Percentiles rank a stretch among this genome's conserved stretches.
Conservation (phyloP, 35 echinoderm and acorn worm genomes). For the Heliocidaris tuberculata region DNA sequence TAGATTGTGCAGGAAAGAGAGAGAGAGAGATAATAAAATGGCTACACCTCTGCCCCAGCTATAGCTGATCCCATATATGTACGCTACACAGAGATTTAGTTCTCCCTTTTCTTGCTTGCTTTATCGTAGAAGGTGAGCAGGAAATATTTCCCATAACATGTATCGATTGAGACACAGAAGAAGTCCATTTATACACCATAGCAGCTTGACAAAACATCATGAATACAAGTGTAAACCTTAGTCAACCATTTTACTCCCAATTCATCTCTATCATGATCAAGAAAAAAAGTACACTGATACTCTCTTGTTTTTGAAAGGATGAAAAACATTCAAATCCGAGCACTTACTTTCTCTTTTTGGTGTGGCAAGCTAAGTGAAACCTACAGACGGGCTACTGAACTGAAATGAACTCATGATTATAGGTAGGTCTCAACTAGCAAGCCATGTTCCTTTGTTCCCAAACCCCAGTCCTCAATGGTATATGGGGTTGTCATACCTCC, state of each 20-base stretch:
- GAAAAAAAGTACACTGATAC: background rate
- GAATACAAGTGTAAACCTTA: background rate
- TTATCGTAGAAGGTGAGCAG: background rate
- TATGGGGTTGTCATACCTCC: background rate
- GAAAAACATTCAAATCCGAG: background rate
- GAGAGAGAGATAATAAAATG: slow-evolving; percentile 10
- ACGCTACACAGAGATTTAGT: background rate
- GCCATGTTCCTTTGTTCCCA: slow-evolving; percentile 7
- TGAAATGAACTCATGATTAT: slow-evolving; percentile 18
- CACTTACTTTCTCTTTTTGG: background rate
- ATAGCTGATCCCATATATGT: background rate
- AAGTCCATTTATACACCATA: background rate
- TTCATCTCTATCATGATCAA: background rate
- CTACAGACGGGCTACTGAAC: background rate
- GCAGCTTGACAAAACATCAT: background rate
- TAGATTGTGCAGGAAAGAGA: slow-evolving; percentile 24
- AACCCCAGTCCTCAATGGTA: background rate
- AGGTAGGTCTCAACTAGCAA: background rate
- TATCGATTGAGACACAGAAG: background rate
- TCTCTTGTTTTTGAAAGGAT: background rate
- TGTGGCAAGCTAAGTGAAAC: background rate
- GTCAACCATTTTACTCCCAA: background rate
- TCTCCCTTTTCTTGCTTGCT: background rate
- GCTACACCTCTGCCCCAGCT: slow-evolving; percentile 13
- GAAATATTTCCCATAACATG: background rate